Evolutionary conservation across 2,797 vertebrate genomes (phyloP).

Genomic region (Sebastes matsubarae): DNA sequence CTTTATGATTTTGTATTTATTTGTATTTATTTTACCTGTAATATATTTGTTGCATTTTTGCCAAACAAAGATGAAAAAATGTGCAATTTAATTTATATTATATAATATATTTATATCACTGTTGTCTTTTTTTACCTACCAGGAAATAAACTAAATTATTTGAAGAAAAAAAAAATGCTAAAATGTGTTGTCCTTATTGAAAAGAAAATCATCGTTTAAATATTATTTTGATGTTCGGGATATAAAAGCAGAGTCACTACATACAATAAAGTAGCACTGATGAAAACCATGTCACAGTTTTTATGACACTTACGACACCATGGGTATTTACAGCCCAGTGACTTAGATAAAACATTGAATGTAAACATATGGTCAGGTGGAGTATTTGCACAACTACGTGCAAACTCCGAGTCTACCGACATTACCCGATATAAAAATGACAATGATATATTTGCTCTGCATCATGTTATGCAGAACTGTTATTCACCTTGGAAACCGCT

Average conservation of each 20-base stretch:
- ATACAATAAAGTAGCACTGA: background rate
- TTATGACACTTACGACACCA: background rate
- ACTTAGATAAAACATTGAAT: background rate
- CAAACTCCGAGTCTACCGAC: constrained; percentile 28
- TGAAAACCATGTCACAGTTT: background rate
- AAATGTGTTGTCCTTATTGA: constrained; percentile 17
- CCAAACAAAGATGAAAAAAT: constrained; percentile 23
- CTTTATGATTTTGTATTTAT: constrained; percentile 60
- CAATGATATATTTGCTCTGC: constrained; percentile 23
- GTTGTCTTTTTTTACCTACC: constrained; percentile 44
- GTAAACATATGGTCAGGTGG: background rate
- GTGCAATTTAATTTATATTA: constrained; percentile 55
- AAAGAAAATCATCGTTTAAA: background rate
- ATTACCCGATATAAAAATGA: constrained; percentile 17
- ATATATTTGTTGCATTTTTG: constrained; percentile 51
- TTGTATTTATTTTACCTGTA: constrained; percentile 64
- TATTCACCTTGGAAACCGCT: constrained; percentile 71
- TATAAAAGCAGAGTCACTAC: background rate
- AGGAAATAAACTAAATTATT: constrained; percentile 53
- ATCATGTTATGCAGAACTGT: constrained; percentile 17
- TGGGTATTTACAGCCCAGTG: background rate
- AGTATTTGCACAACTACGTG: background rate
- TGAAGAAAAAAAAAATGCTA: background rate
- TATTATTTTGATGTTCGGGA: background rate
- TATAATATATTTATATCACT: constrained; percentile 54